Base-by-base conservation (phyloP, 2,113 vertebrate species). In the Drymodes brunneopygia region DNA sequence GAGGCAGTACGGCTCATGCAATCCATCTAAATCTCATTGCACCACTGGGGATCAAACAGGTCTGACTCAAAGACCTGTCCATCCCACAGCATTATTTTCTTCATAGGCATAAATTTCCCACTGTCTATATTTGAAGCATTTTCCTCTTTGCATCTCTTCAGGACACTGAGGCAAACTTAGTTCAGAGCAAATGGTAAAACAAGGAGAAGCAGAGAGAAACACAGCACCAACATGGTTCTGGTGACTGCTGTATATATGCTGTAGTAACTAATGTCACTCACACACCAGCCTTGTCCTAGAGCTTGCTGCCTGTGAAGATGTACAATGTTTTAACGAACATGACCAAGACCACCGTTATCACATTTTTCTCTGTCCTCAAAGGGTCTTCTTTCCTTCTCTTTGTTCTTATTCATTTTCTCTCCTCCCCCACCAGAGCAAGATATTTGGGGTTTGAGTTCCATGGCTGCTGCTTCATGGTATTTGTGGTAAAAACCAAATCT, bases 401-500 rank as follows among this genome's bases (percentile, higher is more conserved):
- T 77, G 6, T 42, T 85, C 54, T 40, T 67, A 12, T n/a, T 72
- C 7, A 15, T 82, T 89, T 72, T 79, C 35, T 50, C 80, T 29
- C 29, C 33, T 83, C 58, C 16, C 23, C 6, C 8, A 14, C 24
- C 0, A 1, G 31, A 81, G 29, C 0, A 7, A 83, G 51, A 8
- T 74, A 27, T 61, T 77, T 69, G 70, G 54, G 13, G 6, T 24
- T 95, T 85, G 36, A 77, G 45, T 73, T 80, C 67, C 54, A 51
- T 33, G 35, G 42, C 51, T 80, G n/a, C 18, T 71, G 19, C 67
- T 90, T 91, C 56, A 78, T 44, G 35, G 36, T 56, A 53, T 75
- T 81, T 67, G 40, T 78, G 77, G 56, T 62, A 61, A 72, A 92
- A 85, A 19, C 0, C 23, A 80, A 64, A 21, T 42, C 44, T 95